Evolutionary conservation across 2,113 vertebrate genomes (phyloP).

Genomic region (Paraplagusia blochii): DNA sequence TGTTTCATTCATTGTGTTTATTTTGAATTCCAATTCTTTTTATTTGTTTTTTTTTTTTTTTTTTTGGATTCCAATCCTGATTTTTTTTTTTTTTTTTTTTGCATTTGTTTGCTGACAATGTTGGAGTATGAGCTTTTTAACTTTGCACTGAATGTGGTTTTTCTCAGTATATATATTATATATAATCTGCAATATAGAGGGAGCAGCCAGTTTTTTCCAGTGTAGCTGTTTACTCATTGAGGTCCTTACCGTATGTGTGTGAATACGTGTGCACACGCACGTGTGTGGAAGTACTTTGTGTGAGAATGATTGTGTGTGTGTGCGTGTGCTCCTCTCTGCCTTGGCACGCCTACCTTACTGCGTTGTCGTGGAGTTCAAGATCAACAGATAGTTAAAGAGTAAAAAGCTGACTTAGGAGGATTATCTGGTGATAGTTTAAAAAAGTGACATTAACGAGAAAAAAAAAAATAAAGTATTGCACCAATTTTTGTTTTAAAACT

Average conservation of each 20-base stretch:
- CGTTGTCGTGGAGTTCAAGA: conserved; percentile 91
- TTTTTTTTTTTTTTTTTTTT: conserved; percentile 58
- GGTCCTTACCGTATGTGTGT: conserved; percentile 77
- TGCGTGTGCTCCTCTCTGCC: conserved; percentile 86
- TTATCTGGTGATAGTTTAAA: conserved; percentile 79
- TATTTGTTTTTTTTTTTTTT: conserved; percentile 56
- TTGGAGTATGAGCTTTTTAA: conserved; percentile 92
- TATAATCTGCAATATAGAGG: conserved; percentile 84
- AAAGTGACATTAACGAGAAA: conserved; percentile 73
- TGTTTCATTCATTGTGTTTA: conserved; percentile 85
- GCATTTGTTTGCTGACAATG: conserved; percentile 85
- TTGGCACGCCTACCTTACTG: conserved; percentile 93
- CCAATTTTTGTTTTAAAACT: conserved; percentile 93
- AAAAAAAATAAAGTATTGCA: conserved; percentile 91
- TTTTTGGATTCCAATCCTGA: conserved; percentile 82
- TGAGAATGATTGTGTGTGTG: conserved; percentile 65
- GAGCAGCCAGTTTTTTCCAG: conserved; percentile 86
- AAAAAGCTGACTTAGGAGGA: conserved; percentile 85
- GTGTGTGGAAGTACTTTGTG: conserved; percentile 29
- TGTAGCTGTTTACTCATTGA: conserved; percentile 98
- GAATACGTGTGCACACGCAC: conserved; percentile 26
- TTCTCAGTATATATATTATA: conserved; percentile 85
- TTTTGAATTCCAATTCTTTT: conserved; percentile 83
- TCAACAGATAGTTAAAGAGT: conserved; percentile 78
- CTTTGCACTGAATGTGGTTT: conserved; percentile 97